These are phyloP conservation scores for Mimas tiliae DNA, from an alignment of 2,888 invertebrate genomes.

Conservation along the genomic window DNA sequence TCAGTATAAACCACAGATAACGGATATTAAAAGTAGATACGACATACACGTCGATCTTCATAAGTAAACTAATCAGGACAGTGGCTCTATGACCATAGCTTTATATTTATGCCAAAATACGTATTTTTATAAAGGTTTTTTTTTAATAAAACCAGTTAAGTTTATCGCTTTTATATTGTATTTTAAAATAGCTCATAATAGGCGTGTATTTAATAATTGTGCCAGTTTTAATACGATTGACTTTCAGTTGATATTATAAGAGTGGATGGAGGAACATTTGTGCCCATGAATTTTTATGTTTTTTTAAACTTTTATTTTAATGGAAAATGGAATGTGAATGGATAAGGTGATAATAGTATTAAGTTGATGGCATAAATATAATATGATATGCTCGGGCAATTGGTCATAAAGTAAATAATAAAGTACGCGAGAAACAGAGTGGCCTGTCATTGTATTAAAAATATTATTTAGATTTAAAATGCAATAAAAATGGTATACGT, in stretches of 20 bases:
- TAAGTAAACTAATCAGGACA: neutral
- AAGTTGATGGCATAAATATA: conserved; percentile 1
- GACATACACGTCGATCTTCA: too few relatives aligned
- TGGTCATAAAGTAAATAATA: too few relatives aligned
- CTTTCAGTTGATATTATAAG: conserved; percentile 1
- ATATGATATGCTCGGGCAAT: neutral
- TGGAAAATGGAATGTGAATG: neutral
- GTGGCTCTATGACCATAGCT: neutral
- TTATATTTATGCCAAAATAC: neutral
- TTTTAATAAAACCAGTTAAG: neutral
- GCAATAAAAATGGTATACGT: too few relatives aligned
- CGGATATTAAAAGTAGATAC: too few relatives aligned
- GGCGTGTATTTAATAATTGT: conserved; percentile 15
- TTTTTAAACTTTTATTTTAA: neutral
- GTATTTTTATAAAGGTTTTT: conserved; percentile 8
- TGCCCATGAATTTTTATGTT: neutral
- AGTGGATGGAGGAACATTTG: neutral
- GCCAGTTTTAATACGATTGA: conserved; percentile 11
- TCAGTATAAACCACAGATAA: too few relatives aligned
- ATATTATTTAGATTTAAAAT: too few relatives aligned
- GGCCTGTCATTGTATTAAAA: too few relatives aligned
- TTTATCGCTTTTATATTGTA: conserved; percentile 6
- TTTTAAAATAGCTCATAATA: conserved; percentile 8
- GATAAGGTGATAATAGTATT: neutral
- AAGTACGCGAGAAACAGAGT: too few relatives aligned